These are phyloP conservation scores for Argyrosomus regius DNA, from an alignment of 2,797 vertebrate genomes.

Conservation along the genomic window DNA sequence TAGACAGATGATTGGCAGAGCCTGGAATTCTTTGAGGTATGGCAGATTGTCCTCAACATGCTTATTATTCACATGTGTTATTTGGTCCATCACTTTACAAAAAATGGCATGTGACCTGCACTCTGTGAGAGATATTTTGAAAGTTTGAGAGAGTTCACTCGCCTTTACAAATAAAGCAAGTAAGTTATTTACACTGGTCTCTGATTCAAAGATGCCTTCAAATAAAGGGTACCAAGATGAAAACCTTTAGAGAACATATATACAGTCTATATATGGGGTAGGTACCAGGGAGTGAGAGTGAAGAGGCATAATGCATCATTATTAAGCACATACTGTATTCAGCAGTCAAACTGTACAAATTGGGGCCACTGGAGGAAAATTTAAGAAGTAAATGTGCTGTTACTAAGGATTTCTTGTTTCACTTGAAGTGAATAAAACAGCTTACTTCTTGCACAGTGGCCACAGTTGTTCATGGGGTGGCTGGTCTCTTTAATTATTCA, in stretches of 20 bases:
- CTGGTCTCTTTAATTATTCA: slow-evolving; percentile 22
- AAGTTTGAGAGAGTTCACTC: slow-evolving; percentile 15
- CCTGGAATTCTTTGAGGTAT: slow-evolving; percentile 57
- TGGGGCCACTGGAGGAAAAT: background rate
- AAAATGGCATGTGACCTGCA: slow-evolving; percentile 63
- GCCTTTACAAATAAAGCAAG: slow-evolving; percentile 16
- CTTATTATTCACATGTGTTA: slow-evolving; percentile 57
- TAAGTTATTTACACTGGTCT: slow-evolving; percentile 14
- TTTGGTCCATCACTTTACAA: slow-evolving; percentile 55
- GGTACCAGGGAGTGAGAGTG: no score
- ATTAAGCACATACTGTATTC: slow-evolving; percentile 13
- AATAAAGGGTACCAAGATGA: slow-evolving; percentile 13
- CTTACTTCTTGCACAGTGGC: background rate
- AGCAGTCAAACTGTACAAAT: slow-evolving; percentile 11
- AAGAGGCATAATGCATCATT: slow-evolving; percentile 17
- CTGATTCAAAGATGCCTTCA: slow-evolving; percentile 16
- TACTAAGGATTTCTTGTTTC: background rate
- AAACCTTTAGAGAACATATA: slow-evolving; percentile 3
- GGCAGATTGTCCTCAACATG: slow-evolving; percentile 64
- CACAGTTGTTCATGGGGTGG: background rate
- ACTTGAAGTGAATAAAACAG: slow-evolving; percentile 16
- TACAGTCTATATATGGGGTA: no score
- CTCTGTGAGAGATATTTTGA: slow-evolving; percentile 41
- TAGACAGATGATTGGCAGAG: slow-evolving; percentile 71
- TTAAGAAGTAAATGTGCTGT: slow-evolving; percentile 13